Evolutionary conservation across 2,113 vertebrate species (phyloP).

Genomic region (Sylvilagus bachmani): DNA sequence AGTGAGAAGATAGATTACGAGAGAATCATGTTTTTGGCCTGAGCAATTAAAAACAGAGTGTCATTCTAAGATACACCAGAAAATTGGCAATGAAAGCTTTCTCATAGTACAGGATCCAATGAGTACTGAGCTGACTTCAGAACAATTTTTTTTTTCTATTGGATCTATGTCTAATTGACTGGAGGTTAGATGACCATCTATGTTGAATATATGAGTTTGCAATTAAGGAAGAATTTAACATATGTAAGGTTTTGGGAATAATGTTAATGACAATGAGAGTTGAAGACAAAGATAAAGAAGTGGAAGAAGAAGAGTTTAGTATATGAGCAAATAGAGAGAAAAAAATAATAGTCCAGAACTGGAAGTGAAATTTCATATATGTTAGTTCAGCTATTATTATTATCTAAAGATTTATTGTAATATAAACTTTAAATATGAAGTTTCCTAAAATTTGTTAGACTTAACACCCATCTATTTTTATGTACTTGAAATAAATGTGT

Average conservation of each 20-base stretch:
- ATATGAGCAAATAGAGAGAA: neutral
- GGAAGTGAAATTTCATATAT: neutral
- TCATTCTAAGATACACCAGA: neutral
- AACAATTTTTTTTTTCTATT: neutral
- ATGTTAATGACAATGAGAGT: neutral
- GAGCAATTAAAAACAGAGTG: neutral
- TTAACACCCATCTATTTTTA: neutral
- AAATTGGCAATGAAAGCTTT: neutral
- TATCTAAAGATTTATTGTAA: neutral
- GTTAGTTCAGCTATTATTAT: too few species aligned
- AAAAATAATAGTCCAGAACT: neutral
- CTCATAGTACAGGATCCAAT: neutral
- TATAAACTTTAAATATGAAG: neutral
- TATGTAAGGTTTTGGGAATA: neutral
- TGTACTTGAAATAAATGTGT: neutral
- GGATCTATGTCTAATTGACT: neutral
- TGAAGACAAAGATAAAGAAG: neutral
- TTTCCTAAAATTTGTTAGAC: neutral
- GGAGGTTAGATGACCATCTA: neutral
- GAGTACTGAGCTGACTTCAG: neutral
- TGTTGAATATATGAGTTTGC: neutral
- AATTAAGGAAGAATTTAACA: neutral
- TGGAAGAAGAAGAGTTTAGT: neutral
- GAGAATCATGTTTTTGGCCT: neutral
- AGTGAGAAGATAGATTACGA: neutral